phyloP scores from a whole-genome alignment of 2,797 vertebrate species.

The Phrynocephalus forsythii region DNA sequence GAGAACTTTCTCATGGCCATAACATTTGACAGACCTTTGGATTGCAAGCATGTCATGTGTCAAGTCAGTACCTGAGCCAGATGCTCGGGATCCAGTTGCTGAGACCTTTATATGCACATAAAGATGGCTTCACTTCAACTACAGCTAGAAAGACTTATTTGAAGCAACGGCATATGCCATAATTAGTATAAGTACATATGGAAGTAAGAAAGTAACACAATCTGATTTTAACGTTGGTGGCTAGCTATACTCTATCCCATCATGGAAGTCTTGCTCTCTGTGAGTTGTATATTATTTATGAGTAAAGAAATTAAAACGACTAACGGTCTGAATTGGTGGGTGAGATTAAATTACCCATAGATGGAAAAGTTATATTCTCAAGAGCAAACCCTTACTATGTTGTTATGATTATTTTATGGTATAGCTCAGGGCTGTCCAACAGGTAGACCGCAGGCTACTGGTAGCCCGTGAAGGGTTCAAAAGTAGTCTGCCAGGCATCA shows the following conservation, averaged over 20 bases:
- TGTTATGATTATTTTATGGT: neutral
- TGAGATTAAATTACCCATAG: conserved; percentile 22
- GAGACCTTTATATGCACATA: fast-evolving
- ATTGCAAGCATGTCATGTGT: neutral
- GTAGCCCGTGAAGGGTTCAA: too few species aligned
- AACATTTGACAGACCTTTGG: conserved; percentile 15
- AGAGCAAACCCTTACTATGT: neutral
- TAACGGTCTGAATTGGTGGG: conserved; percentile 3
- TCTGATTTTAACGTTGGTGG: conserved; percentile 40
- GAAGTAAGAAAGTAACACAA: conserved; percentile 20
- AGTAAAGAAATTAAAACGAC: conserved; percentile 31
- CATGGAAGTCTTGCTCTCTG: conserved; percentile 44
- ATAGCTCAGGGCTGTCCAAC: neutral
- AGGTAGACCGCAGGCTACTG: too few species aligned
- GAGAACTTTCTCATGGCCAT: conserved; percentile 18
- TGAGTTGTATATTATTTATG: conserved; percentile 49
- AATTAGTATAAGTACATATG: conserved; percentile 38
- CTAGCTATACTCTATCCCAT: conserved; percentile 55
- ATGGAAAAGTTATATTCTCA: neutral
- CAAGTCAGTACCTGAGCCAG: fast-evolving
- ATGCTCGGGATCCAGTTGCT: neutral
- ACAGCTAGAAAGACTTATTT: conserved; percentile 68
- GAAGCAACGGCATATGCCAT: conserved; percentile 5
- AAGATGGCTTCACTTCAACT: neutral
- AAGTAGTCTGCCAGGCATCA: too few species aligned